These are phyloP conservation scores for Heliconius cydno DNA, from an alignment of 2,888 invertebrate genomes.

Conservation along the genomic window DNA sequence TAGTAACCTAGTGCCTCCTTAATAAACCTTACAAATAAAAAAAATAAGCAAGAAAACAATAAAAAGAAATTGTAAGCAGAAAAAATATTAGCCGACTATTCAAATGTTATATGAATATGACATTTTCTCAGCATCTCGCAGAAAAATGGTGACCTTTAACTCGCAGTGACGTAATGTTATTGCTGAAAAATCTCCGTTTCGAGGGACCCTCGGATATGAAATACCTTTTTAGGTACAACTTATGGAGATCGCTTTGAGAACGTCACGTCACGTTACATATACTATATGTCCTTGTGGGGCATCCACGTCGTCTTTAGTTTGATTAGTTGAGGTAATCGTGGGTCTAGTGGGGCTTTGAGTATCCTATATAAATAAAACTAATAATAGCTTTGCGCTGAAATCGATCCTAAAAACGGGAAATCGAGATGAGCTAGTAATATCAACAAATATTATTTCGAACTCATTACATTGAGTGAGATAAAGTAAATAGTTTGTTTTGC, in stretches of 20 bases:
- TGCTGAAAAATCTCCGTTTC: conserved; percentile 27
- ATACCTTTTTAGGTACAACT: conserved; percentile 28
- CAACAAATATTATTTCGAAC: neutral
- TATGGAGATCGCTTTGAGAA: conserved; percentile 20
- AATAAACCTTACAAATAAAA: neutral
- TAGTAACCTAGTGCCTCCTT: no score
- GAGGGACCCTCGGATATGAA: conserved; percentile 17
- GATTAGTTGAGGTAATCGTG: no score
- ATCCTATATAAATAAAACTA: no score
- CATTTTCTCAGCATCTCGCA: conserved; percentile 19
- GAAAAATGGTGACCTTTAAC: conserved; percentile 27
- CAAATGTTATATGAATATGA: conserved; percentile 30
- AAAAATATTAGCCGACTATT: conserved; percentile 18
- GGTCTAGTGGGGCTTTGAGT: neutral
- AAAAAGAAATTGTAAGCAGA: conserved; percentile 12
- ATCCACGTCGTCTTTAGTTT: no score
- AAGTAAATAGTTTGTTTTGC: neutral
- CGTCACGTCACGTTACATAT: neutral
- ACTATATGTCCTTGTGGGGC: neutral
- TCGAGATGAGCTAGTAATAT: neutral
- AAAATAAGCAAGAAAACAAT: neutral
- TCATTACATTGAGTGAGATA: neutral
- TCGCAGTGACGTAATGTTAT: conserved; percentile 28
- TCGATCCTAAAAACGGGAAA: no score
- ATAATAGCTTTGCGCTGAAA: no score